Evolutionary conservation across 2,797 vertebrate species (phyloP), one percentile per base, ranked within the genome.

Genomic region (Anas bernieri): DNA sequence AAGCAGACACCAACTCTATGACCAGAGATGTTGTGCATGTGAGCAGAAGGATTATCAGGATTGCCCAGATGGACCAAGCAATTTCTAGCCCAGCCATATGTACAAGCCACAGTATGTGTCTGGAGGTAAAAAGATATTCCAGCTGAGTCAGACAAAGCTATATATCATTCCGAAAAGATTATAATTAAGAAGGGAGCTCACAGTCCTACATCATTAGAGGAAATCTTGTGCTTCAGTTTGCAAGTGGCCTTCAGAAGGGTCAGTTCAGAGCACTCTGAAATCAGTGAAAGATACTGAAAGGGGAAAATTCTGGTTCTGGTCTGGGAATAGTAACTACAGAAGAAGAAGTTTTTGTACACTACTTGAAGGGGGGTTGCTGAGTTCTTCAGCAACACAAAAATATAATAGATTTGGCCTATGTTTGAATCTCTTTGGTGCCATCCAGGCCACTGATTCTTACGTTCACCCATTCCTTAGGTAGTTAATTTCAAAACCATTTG

Each of bases 201-300:
- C 31, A 83, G 45, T 43, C 83, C 75, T 67, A 28, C 31, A 56
- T 54, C 20, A 21, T 83, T 39, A 68, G 20, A 54, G 66, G 59
- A 63, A 76, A 25, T 54, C 46, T 8, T 0, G 0, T 25, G 12
- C 17, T 48, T 92, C 31, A 7, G 12, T 86, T 33, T 87, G 61
- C 37, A 62, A 62, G 11, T 3, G 2, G 33, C 30, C 55, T 26
- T 0, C 0, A 59, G 56, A 52, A 55, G 33, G 30, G 17, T 75
- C 55, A 55, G 66, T 54, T 30, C 55, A 62, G 48, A 61, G 4
- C 7, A 16, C 23, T 54, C 20, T 69, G 30, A 52, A 89, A 21
- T 5, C 13, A 37, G 11, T 66, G 45, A 61, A 79, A 74, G 56
- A 33, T 23, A 11, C 6, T 15, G 3, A 28, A 33, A 13, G 37